A percentile compares a stretch with the other conserved stretches of the same genome.
Evolutionary conservation across 2,113 vertebrate species (phyloP).

Genomic region (Gallinago paraguaiae): DNA sequence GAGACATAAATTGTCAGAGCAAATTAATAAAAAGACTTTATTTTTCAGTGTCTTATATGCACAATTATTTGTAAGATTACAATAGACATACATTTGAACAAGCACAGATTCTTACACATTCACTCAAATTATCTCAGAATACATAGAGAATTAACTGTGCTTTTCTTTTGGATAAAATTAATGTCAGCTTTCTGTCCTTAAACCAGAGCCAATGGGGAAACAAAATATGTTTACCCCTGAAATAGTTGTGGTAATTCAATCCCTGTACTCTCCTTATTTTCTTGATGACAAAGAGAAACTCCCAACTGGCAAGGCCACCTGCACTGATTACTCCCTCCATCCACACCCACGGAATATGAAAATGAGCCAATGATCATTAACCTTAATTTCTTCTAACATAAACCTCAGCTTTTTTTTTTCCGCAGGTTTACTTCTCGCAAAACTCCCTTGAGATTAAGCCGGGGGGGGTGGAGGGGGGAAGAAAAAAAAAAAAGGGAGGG

Average conservation of each 20-base stretch:
- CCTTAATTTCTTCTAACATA: conserved; percentile 82
- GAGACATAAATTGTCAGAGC: conserved; percentile 73
- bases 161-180: conserved; percentile 77
- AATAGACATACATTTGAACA: conserved; percentile 72
- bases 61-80: conserved; percentile 69
- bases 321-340: conserved; percentile 83
- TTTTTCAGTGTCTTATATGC: conserved; percentile 61
- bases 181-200: conserved; percentile 80
- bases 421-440: conserved; percentile 61
- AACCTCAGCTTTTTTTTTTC: conserved; percentile 66
- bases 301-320: conserved; percentile 83
- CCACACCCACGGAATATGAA: conserved; percentile 83
- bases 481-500: background rate
- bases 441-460: conserved; percentile 61
- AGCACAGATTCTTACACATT: conserved; percentile 65
- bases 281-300: conserved; percentile 83
- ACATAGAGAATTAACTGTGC: conserved; percentile 42
- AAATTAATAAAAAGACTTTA: conserved; percentile 68
- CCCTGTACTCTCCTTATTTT: conserved; percentile 76
- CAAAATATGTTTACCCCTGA: conserved; percentile 78
- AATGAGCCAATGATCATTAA: conserved; percentile 84
- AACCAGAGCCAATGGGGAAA: conserved; percentile 76
- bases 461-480: no score
- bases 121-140: conserved; percentile 68
- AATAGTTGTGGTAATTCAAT: conserved; percentile 81